Percentiles rank a stretch among this genome's conserved stretches.
Conservation (phyloP, 2,888 invertebrate species). For the Ochropleura leucogaster region DNA sequence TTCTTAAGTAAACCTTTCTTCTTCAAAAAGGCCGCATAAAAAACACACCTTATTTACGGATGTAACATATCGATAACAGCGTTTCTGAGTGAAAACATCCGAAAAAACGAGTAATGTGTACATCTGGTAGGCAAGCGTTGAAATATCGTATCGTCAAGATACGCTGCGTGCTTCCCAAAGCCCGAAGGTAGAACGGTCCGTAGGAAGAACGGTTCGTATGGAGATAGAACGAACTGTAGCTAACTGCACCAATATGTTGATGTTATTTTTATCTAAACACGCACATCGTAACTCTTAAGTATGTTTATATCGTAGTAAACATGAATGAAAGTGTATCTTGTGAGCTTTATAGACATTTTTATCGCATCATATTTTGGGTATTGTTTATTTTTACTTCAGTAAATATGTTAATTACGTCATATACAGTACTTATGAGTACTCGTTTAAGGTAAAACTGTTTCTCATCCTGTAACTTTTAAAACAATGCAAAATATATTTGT, state of each 20-base stretch:
- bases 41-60: constrained; percentile 62
- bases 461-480: neutral
- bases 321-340: constrained; percentile 63
- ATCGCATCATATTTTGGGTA: constrained; percentile 48
- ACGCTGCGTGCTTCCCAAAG: constrained; percentile 33
- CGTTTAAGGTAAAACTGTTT: neutral
- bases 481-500: neutral
- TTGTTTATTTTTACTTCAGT: constrained; percentile 31
- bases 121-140: constrained; percentile 65
- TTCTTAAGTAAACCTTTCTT: constrained; percentile 29
- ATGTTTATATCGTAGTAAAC: constrained; percentile 68
- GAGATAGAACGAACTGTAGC: constrained; percentile 3
- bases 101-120: constrained; percentile 62
- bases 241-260: constrained; percentile 59
- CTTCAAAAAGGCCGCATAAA: constrained; percentile 46
- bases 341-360: constrained; percentile 60
- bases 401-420: constrained; percentile 16
- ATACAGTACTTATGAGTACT: neutral
- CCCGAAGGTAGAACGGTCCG: neutral
- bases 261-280: constrained; percentile 71
- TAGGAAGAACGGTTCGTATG: neutral
- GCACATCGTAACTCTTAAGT: constrained; percentile 67
- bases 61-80: constrained; percentile 64
- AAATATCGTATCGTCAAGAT: constrained; percentile 59
- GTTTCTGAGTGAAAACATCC: constrained; percentile 61